Base-by-base conservation (phyloP, 37 sponge, comb jelly and placozoan species). In the Cliona cf. orientalis region DNA sequence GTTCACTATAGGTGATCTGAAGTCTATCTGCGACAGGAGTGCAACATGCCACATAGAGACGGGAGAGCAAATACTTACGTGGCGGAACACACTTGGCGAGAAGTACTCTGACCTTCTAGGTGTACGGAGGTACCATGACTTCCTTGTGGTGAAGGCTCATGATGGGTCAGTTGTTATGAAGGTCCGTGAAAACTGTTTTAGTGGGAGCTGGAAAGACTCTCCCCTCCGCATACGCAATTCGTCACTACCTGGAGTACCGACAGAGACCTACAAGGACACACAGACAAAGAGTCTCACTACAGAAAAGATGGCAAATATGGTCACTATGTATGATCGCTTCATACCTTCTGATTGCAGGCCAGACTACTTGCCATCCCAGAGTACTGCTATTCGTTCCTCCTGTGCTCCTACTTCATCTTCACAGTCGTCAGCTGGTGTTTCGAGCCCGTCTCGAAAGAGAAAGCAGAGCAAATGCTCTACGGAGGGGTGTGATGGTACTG, bases 41-140 rank as follows among this genome's bases (percentile, higher is more conserved):
- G 65, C 40, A n/a, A 82, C 66, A 28, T 31, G 66, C 4, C 2
- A 4, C 35, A 32, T 45, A 1, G 83, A 73, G 64, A 40, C 38
- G 42, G 83, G 83, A 44, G 45, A 46, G 32, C 41, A 64, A 1
- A 33, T 82, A 7, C 37, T 45, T 2, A 58, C 14, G 0, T 82
- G 83, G 83, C 19, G 83, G n/a, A 4, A 67, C 1, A 25, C 53
- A 2, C 49, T 79, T 45, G 53, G 3, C 26, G 39, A 43, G 38
- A 79, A 79, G 39, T 79, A 79, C 55, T 55, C 69, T 26, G 58
- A 79, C 4, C 39, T 79, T 3, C 69, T 55, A 2, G 69, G 80
- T 11, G 40, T 78, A 4, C 28, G 79, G 33, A 65, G 65, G 29
- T 6, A 43, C 5, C 79, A 78, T 42, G 67, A 78, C 49, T 78